Evolutionary conservation across 1,140 invertebrate genomes (phyloP).

Genomic region (Tetramorium parvispinum): DNA sequence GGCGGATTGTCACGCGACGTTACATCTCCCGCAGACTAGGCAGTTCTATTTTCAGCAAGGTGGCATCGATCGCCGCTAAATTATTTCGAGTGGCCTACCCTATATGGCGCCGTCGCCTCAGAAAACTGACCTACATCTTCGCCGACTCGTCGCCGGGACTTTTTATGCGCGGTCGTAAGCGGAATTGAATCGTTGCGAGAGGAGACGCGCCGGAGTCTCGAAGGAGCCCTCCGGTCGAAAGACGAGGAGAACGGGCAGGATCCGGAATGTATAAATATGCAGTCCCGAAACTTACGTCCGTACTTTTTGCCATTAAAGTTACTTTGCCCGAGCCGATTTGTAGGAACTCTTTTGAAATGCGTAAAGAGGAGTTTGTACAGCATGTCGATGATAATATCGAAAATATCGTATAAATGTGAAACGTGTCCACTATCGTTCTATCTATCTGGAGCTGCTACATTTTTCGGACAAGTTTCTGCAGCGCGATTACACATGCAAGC

Average conservation of each 20-base stretch:
- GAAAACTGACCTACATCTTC: conserved; percentile 84
- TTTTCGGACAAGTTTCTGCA: neutral
- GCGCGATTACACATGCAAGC: neutral
- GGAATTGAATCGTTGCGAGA: conserved; percentile 36
- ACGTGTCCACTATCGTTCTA: neutral
- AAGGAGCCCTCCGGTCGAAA: neutral
- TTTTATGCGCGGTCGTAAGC: conserved; percentile 27
- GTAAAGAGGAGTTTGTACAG: neutral
- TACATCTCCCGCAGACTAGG: conserved; percentile 67
- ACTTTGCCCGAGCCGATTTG: conserved; percentile 18
- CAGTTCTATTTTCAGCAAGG: conserved; percentile 81
- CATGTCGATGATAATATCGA: conserved; percentile 1
- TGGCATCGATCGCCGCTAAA: conserved; percentile 84
- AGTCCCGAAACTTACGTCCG: neutral
- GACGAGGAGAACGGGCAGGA: neutral
- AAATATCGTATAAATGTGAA: conserved; percentile 6
- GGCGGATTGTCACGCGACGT: conserved; percentile 64
- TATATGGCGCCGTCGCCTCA: conserved; percentile 77
- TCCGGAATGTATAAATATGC: neutral
- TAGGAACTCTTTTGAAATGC: neutral
- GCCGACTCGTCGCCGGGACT: neutral
- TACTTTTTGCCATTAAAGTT: neutral
- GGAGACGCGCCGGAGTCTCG: neutral
- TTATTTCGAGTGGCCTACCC: conserved; percentile 84
- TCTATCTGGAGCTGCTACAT: neutral